Evolutionary conservation across 2,888 invertebrate genomes (phyloP).

Genomic region (Tetheella fluctuosa): DNA sequence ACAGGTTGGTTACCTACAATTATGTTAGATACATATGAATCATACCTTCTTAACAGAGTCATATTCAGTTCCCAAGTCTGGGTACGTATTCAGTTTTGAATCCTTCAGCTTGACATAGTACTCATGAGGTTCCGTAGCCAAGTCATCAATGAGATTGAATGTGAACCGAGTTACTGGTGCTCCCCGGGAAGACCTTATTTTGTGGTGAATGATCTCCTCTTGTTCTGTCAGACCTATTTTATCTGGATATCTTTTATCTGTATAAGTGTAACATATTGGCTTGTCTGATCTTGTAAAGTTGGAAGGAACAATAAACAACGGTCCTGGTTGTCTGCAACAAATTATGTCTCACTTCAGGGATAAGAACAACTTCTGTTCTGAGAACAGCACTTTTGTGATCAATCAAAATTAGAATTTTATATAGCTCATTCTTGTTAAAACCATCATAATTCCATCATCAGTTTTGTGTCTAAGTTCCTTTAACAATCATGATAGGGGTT

Average conservation of each 20-base stretch:
- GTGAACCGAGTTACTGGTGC: slow-evolving; percentile 84
- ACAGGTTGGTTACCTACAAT: no score
- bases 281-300: slow-evolving; percentile 91
- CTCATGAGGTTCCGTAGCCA: slow-evolving; percentile 86
- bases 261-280: slow-evolving; percentile 69
- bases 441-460: no score
- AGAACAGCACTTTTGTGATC: no score
- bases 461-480: no score
- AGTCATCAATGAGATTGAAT: slow-evolving; percentile 85
- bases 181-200: slow-evolving; percentile 55
- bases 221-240: slow-evolving; percentile 42
- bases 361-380: no score
- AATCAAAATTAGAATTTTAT: no score
- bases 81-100: slow-evolving; percentile 63
- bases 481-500: no score
- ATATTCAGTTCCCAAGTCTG: slow-evolving; percentile 69
- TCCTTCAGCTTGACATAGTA: slow-evolving; percentile 82
- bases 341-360: not conserved
- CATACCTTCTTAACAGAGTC: slow-evolving; percentile 75
- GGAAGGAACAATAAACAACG: slow-evolving; percentile 89
- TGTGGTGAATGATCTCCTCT: slow-evolving; percentile 61
- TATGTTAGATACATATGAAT: no score
- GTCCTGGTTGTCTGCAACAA: slow-evolving; percentile 66
- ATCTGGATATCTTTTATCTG: slow-evolving; percentile 58
- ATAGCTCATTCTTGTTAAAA: no score